Base-by-base conservation (phyloP, 2,888 invertebrate genomes). In the Agonopterix arenella region DNA sequence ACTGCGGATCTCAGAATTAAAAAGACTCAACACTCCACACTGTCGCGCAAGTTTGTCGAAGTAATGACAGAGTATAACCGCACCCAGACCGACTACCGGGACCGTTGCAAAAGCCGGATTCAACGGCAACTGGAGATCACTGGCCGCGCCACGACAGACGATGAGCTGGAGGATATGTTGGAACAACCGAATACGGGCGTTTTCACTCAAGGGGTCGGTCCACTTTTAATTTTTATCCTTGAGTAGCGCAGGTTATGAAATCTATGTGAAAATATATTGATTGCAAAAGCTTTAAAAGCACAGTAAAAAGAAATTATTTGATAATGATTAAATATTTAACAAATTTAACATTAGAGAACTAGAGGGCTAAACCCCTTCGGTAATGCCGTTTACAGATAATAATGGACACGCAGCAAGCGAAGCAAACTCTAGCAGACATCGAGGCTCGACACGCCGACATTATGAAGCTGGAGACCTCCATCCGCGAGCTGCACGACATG, bases 51-150 rank as follows among this genome's bases (percentile, higher is more conserved):
- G 92, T 99, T 99, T 89, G 99, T 99, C 68, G 99, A 99, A 90
- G 99, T 99, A 72, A 99, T 99, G 99, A 99, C 98, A 73, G 99
- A 99, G 91, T 99, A 99, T 91, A 99, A 99, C 91, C 95, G 98
- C 86, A 99, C 99, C 80, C 99, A 99, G 91, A 98, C 99, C 73
- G 99, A 99, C 91, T 99, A 99, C 91, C 93, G 99, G 90, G 99
- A 99, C 88, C 92, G 99, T 73, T 99, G 99, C 95, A 99, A 99
- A 93, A 98, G 96, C 58, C 94, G 99, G 91, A 99, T 99, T 94
- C 85, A 84, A 61, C 93, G 99, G 86, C 99, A 99, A 91, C 91
- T 99, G 76, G 99, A 99, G 93, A 99, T 99, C 89, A 99, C 98
- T 77, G 98, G 98, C 71, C 95, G 97, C 85, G 96, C 96, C 71